Percentiles rank a stretch among this genome's conserved stretches.
phyloP scores from a whole-genome alignment of 1,140 invertebrate species.

The Parasteatoda tepidariorum region DNA sequence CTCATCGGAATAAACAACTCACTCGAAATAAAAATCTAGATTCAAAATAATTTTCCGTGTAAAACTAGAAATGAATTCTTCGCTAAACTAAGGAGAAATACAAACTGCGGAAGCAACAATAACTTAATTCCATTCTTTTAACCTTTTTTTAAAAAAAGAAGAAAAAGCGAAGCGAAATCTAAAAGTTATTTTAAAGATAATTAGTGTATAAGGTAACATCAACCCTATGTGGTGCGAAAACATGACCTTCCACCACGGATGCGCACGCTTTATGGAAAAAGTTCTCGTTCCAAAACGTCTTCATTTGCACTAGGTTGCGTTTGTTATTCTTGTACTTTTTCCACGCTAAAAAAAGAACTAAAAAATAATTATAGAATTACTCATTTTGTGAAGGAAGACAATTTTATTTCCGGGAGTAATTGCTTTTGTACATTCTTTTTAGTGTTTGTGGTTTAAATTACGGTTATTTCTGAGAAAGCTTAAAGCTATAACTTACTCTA shows the following conservation, averaged over 20 bases:
- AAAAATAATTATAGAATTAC: background rate
- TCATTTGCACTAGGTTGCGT: background rate
- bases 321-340: constrained; percentile 14
- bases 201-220: background rate
- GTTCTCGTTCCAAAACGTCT: constrained; percentile 17
- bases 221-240: background rate
- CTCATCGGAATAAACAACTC: too few relatives aligned
- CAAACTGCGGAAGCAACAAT: background rate
- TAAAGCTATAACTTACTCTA: constrained; percentile 10
- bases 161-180: background rate
- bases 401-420: constrained; percentile 16
- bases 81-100: background rate
- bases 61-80: too few relatives aligned
- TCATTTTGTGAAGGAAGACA: background rate
- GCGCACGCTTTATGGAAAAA: background rate
- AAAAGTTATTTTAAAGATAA: constrained; percentile 27
- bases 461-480: constrained; percentile 12
- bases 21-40: too few relatives aligned
- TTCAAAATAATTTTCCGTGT: too few relatives aligned
- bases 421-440: background rate
- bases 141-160: too few relatives aligned
- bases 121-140: too few relatives aligned
- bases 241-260: background rate
- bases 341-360: background rate
- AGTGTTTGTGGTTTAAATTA: constrained; percentile 12